Evolutionary conservation across 2,113 vertebrate genomes (phyloP), one percentile per base, ranked within the genome.

Genomic region (Pangasianodon gigas): DNA sequence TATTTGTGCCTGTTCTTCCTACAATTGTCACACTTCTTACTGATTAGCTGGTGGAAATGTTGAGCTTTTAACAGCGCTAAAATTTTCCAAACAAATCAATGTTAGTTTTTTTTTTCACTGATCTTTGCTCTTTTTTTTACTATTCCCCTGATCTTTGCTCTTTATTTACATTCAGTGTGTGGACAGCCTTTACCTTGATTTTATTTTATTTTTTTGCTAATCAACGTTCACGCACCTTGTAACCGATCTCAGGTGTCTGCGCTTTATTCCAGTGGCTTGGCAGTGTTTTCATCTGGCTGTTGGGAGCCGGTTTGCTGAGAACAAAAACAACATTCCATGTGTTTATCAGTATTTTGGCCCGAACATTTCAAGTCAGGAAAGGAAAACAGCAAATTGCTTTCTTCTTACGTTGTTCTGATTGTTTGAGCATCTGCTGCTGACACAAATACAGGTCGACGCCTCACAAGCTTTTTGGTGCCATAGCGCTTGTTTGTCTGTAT

Each of bases 261-360:
- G 87, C 89, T 89, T 94, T 94, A 91, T 96, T 95, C 96, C 96
- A 96, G 92, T 93, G 86, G 41, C 85, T 77, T 0, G 96, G 96
- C 21, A 95, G 4, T 19, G 89, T 5, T 21, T 88, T 89, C 11
- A 62, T 10, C 11, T n/a, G 88, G 81, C 13, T 91, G 37, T 6
- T 67, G 3, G 24, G 32, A 54, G 87, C 89, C 52, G 65, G 92
- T 89, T 93, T 95, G 87, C 91, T 92, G 69, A 82, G 87, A 58
- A 90, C 2, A 89, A 32, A 65, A 83, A 81, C 4, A 82, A 5
- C 29, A 13, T 16, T 26, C 21, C 0, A 44, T 14, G 0, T 32
- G 13, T 24, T 41, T 41, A 60, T 44, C 82, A 6, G 19, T 26
- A 4, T 60, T 60, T 84, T 80, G 26, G 24, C 32, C 26, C 8